Percentiles rank a stretch among this genome's conserved stretches.
Conservation (phyloP, 2,797 vertebrate species). For the Sciaenops ocellatus region DNA sequence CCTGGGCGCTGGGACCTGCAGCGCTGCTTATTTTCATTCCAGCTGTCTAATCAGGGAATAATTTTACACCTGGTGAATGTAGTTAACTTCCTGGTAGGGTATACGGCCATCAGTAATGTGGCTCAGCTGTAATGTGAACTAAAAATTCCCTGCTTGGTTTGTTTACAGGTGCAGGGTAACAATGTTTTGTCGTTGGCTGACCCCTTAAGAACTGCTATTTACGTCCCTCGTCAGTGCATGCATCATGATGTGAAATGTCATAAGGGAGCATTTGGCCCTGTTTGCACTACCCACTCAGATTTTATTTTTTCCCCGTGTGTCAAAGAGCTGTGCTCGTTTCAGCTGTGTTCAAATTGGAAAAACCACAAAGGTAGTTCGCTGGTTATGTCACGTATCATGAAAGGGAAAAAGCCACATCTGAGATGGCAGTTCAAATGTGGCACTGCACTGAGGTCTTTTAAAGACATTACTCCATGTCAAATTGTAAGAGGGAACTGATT, state of each 20-base stretch:
- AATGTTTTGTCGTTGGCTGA: constrained; percentile 30
- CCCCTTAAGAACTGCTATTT: constrained; percentile 49
- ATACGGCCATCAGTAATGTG: constrained; percentile 47
- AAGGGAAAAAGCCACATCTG: constrained; percentile 24
- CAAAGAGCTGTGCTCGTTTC: constrained; percentile 30
- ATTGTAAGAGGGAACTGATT: constrained; percentile 21
- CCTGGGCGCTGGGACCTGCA: constrained; percentile 42
- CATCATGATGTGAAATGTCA: constrained; percentile 46
- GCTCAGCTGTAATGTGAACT: constrained; percentile 54
- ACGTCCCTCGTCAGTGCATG: constrained; percentile 39
- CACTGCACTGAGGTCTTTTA: constrained; percentile 16
- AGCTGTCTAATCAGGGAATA: constrained; percentile 61
- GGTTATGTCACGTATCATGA: constrained; percentile 30
- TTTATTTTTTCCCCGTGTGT: constrained; percentile 28
- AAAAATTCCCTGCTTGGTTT: constrained; percentile 50
- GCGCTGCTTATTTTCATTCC: constrained; percentile 50
- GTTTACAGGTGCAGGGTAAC: constrained; percentile 58
- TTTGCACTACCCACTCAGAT: constrained; percentile 44
- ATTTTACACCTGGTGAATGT: constrained; percentile 69
- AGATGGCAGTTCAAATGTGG: constrained; percentile 44
- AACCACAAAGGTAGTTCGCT: constrained; percentile 5
- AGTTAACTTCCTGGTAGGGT: constrained; percentile 64
- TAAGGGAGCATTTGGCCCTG: constrained; percentile 41
- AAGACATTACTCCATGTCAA: constrained; percentile 19
- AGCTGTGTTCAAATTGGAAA: constrained; percentile 10